Conservation (phyloP, 2,888 invertebrate genomes). For the Cabera pusaria region DNA sequence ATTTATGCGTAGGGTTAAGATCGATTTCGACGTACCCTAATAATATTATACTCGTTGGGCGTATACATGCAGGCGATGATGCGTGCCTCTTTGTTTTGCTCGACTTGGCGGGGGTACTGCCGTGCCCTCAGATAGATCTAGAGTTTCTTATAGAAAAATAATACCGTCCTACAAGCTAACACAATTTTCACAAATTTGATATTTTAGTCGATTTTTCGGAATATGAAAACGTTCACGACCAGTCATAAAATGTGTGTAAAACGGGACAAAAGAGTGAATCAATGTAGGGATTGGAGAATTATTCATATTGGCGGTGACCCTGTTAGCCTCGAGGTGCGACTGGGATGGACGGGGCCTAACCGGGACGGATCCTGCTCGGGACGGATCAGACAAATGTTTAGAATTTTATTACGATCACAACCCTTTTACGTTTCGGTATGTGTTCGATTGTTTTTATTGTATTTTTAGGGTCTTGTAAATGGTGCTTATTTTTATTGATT, state of each 20-base stretch:
- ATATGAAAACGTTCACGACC: conserved; percentile 49
- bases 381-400: conserved; percentile 44
- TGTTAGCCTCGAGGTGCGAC: conserved; percentile 32
- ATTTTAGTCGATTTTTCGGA: too few relatives aligned
- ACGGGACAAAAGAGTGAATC: conserved; percentile 62
- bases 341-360: neutral
- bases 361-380: conserved; percentile 16
- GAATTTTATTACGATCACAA: conserved; percentile 45
- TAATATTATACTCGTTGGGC: too few relatives aligned
- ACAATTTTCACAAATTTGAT: too few relatives aligned
- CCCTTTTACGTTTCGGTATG: conserved; percentile 35
- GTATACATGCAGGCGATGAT: too few relatives aligned
- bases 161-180: too few relatives aligned
- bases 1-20: conserved; percentile 26
- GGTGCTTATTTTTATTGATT: conserved; percentile 4
- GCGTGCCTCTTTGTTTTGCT: too few relatives aligned
- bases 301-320: conserved; percentile 55
- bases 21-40: conserved; percentile 1
- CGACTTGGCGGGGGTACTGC: too few relatives aligned
- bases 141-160: too few relatives aligned
- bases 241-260: conserved; percentile 56
- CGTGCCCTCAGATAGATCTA: too few relatives aligned
- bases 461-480: conserved; percentile 8
- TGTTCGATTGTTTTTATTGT: conserved; percentile 25
- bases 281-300: conserved; percentile 68